Evolutionary conservation across 2,113 vertebrate species (phyloP), one percentile per base, ranked within the genome.

Genomic region (Zootoca vivipara): DNA sequence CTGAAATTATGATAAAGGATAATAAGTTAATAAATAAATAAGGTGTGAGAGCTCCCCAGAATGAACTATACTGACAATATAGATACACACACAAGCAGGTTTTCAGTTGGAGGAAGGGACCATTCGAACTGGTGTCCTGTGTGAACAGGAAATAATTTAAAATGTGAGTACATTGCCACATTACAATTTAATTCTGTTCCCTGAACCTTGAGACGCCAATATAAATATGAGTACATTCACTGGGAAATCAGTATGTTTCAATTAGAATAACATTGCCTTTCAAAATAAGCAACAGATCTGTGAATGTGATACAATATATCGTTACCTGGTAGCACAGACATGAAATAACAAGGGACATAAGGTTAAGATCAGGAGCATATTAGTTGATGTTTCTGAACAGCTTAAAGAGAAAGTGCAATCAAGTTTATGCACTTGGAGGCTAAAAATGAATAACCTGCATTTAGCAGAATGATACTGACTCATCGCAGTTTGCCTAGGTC

Each of bases 171-270:
- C 40, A 69, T 52, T 89, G 69, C 58, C 26, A 56, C 9, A 40
- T 56, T 75, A 89, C 75, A 18, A 40, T 74, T 35, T 75, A 86
- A 86, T 85, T 86, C 78, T 40, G 58, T 56, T 69, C 40, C 72
- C 33, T n/a, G 18, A 82, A n/a, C 69, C 56, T 85, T 81, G 40
- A 38, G 40, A 67, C 82, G 38, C 28, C 88, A 52, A 85, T 85
- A 89, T 74, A 42, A 74, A 85, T 77, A 85, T 69, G 38, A 75
- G 56, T 81, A 62, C 8, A 2, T 65, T 85, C n/a, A 24, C 56
- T 73, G 26, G 10, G 30, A 89, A 85, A 85, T 85, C 88, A 89
- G 75, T 85, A 75, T 10, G 65, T 74, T 85, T 89, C 78, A 81
- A 89, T 75, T 75, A 81, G 78, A 81, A 85, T 75, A 15, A 38